Base-by-base conservation (phyloP, 2,888 invertebrate genomes). In the Daptonema setosum region DNA sequence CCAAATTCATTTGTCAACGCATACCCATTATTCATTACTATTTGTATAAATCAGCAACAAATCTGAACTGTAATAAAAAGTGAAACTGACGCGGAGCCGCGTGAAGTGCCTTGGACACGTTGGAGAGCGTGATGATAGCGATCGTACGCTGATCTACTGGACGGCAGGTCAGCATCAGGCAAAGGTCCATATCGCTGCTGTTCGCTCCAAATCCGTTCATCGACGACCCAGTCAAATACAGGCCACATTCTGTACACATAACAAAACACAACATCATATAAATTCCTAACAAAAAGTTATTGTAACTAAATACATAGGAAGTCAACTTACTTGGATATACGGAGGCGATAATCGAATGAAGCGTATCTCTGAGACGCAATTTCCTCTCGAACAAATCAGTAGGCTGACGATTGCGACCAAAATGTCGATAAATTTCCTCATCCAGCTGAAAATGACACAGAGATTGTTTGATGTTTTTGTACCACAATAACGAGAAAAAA, bases 161-260 rank as follows among this genome's bases (percentile, higher is more conserved):
- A 14, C 28, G 26, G 11, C 14, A 80, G 63, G 83, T 82, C 66
- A 87, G 77, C 72, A 78, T 75, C 65, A 97, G 79, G 72, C 95
- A 95, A 78, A 97, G 83, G 75, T 97, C 97, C 74, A 95, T 83
- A 75, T 97, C 95, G 61, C 90, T 90, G 60, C 79, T 79, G 70
- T 85, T 82, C 62, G 83, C 81, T 35, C 88, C 93, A 75, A 95
- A 88, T 28, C 95, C 93, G 59, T 86, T 90, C 80, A 93, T 83
- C 14, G 95, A 91, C 1, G 95, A 97, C 0, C 97, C 97, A 61
- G 95, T 93, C 70, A 95, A 80, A 75, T 85, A 91, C 55, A 95
- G 77, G 3, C 68, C 69, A 55, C 68, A 66, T 20, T 5, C 50
- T 50, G 26, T 3, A 45, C 14, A 35, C 17, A 35, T 35, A 45